Base-by-base conservation (phyloP, 2,797 vertebrate genomes). In the Sebastes elongatus region DNA sequence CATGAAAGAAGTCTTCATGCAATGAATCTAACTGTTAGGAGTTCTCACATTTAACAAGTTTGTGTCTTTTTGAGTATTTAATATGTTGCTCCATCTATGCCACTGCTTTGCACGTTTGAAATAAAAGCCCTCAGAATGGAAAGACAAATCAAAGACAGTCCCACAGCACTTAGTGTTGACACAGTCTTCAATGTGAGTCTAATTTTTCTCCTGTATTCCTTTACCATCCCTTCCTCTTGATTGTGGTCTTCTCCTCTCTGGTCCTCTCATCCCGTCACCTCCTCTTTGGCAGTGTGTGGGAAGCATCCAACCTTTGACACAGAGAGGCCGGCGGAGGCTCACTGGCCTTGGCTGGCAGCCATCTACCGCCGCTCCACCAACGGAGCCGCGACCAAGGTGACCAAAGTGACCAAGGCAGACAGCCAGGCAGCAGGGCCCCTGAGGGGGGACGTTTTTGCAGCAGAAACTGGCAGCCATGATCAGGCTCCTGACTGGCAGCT, bases 321-420 rank as follows among this genome's bases (percentile, higher is more conserved):
- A 20, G 93, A 95, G 80, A 97, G 96, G 93, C 90, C 95, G 2
- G 92, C 88, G 20, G 96, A 97, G 68, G 91, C 86, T 23, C 96
- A 96, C 85, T 99, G 98, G 98, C 97, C 98, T 0, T 99, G 98
- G 98, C 97, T 99, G 75, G 97, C 96, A 0, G 98, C 98, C 87
- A 95, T 99, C 88, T 99, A 99, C 84, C 96, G 97, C 32, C 94
- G 92, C 1, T 94, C 96, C 89, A 92, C 89, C 86, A 95, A 86
- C 0, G 90, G 94, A 18, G 80, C 86, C 7, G 90, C 62, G 71
- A 89, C 83, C 78, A 95, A 94, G 90, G 88, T 93, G 71, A 89
- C 83, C 78, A 95, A 94, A 89, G 88, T 93, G 87, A 89, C 82
- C 80, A 96, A 95, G 86, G 87, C 84, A 82, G 89, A 86, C 49